A percentile compares a stretch with the other conserved stretches of the same genome.
These are phyloP conservation scores for Eilema caniola DNA, from an alignment of 2,888 invertebrate genomes.

Conservation along the genomic window DNA sequence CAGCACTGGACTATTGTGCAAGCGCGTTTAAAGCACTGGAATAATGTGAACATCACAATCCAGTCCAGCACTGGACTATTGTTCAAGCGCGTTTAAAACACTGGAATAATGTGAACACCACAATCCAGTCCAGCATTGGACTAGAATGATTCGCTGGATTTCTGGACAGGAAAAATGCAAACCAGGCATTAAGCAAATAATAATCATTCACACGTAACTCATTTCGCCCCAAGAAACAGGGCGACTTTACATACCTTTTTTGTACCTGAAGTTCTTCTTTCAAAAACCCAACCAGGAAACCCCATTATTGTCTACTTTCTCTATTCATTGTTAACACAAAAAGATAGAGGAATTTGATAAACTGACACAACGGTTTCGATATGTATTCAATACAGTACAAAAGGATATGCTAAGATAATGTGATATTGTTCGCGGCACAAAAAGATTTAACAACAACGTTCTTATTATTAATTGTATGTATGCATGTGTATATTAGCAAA, in stretches of 20 bases:
- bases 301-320: not conserved
- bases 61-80: too few species aligned
- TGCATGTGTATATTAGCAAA: slow-evolving; percentile 13
- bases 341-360: not conserved
- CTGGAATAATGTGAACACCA: too few species aligned
- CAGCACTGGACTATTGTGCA: too few species aligned
- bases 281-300: not conserved
- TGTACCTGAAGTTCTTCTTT: not conserved
- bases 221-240: not conserved
- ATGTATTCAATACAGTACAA: slow-evolving; percentile 11
- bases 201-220: not conserved
- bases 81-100: too few species aligned
- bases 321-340: not conserved
- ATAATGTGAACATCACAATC: too few species aligned
- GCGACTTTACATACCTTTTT: not conserved
- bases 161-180: too few species aligned
- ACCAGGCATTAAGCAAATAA: too few species aligned
- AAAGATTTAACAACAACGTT: not conserved
- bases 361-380: slow-evolving; percentile 1
- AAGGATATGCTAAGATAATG: not conserved
- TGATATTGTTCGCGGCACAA: slow-evolving; percentile 10
- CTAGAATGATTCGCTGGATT: too few species aligned
- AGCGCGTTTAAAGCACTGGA: too few species aligned
- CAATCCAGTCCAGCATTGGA: too few species aligned
- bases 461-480: not conserved